phyloP scores from a whole-genome alignment of 2,797 vertebrate species.

The Chromobotia macracanthus region DNA sequence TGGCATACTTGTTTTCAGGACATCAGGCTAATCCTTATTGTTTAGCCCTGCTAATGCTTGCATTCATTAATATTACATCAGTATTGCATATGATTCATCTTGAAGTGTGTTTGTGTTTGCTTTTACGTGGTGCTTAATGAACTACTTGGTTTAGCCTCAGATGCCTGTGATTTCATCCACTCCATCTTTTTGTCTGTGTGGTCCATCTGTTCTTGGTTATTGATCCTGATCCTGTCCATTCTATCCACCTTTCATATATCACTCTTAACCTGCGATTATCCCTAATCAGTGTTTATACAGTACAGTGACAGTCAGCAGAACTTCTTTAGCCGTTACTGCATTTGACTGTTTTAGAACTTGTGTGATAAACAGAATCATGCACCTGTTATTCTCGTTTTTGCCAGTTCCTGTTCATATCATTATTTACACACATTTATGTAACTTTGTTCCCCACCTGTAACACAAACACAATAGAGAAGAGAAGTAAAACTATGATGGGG shows the following conservation, averaged over 20 bases:
- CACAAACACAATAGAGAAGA: constrained; percentile 10
- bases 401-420: neutral
- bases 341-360: neutral
- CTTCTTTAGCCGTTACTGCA: neutral
- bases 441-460: constrained; percentile 15
- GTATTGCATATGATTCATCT: neutral
- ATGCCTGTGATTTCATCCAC: neutral
- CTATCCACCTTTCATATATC: neutral
- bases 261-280: neutral
- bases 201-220: constrained; percentile 21
- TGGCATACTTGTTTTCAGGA: no score
- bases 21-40: no score
- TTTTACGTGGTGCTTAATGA: no score
- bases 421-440: constrained; percentile 31
- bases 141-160: no score
- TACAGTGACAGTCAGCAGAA: neutral
- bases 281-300: neutral
- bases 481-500: neutral
- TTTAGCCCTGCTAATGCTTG: no score
- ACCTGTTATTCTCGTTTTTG: neutral
- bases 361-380: neutral
- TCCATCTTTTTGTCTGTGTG: neutral
- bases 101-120: neutral
- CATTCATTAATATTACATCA: neutral
- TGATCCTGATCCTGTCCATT: neutral